Base-by-base conservation (phyloP, 2,113 vertebrate species). In the Pongo pygmaeus region DNA sequence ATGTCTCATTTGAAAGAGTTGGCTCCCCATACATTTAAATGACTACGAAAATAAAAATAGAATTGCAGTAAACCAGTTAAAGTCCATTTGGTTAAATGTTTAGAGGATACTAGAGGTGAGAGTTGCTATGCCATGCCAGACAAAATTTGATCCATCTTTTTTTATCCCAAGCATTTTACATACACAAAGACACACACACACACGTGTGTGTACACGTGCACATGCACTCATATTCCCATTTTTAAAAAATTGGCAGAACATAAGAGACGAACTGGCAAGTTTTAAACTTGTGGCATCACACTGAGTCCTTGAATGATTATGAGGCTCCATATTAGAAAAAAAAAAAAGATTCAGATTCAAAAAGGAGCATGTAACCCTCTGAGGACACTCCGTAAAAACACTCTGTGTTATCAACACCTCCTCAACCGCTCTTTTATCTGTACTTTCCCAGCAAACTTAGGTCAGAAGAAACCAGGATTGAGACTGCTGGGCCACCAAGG, bases 21-120 rank as follows among this genome's bases (percentile, higher is more conserved):
- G 93, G 77, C 86, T 98, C 80, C 43, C 77, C 72, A 85, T 84
- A 94, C 67, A 74, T 90, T 89, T 89, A 95, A 96, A 96, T 79
- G 85, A 96, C 90, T 93, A 84, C 2, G 12, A 72, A 93, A 92
- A 91, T 96, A 95, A 98, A 96, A 96, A 97, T 92, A 96, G 94
- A 92, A 92, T 67, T 20, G 90, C 92, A 94, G 91, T 83, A 91
- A 96, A 93, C 35, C 87, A 89, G 77, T 83, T 75, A 61, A 84
- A 77, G 64, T n/a, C 67, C 59, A 80, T 46, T 69, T 93, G 84
- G 89, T 35, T 77, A 93, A 94, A 84, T 32, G 55, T 30, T 90
- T 70, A 95, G 79, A 83, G 50, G 86, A 83, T 87, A 83, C 83
- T 46, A 70, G 87, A 74, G 77, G 86, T 50, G 64, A 72, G 0